phyloP scores from a whole-genome alignment of 2,797 vertebrate genomes.

The Protonibea diacanthus region DNA sequence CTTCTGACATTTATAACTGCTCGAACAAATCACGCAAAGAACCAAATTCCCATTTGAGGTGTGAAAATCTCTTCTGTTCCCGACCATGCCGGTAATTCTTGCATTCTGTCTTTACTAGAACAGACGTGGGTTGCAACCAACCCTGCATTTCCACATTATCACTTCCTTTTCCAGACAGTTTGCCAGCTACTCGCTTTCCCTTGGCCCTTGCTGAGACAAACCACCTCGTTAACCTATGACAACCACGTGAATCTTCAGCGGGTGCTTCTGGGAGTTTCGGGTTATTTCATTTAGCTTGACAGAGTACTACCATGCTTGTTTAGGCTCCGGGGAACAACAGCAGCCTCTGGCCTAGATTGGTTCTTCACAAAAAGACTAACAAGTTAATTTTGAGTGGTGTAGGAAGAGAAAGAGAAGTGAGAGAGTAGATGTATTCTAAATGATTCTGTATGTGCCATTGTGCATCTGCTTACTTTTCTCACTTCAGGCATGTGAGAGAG shows the following conservation, averaged over 20 bases:
- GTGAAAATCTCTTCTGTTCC: slow-evolving; percentile 34
- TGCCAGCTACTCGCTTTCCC: slow-evolving; percentile 54
- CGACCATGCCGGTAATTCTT: slow-evolving; percentile 21
- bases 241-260: slow-evolving; percentile 23
- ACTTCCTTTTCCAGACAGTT: slow-evolving; percentile 62
- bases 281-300: slow-evolving; percentile 9
- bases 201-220: slow-evolving; percentile 27
- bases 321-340: background rate
- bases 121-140: slow-evolving; percentile 63
- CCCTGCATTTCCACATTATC: slow-evolving; percentile 56
- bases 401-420: slow-evolving; percentile 2
- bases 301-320: slow-evolving; percentile 10
- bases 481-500: background rate
- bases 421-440: slow-evolving; percentile 2
- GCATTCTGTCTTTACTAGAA: slow-evolving; percentile 30
- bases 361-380: background rate
- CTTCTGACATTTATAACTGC: slow-evolving; percentile 10
- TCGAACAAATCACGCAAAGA: slow-evolving; percentile 4
- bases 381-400: background rate
- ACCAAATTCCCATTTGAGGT: slow-evolving; percentile 24
- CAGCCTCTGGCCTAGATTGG: slow-evolving; percentile 10
- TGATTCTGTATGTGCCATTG: background rate
- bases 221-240: slow-evolving; percentile 21
- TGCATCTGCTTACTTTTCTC: background rate
- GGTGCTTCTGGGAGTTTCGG: background rate